phyloP scores from a whole-genome alignment of 2,113 vertebrate species.

The Zosterops hypoxanthus region DNA sequence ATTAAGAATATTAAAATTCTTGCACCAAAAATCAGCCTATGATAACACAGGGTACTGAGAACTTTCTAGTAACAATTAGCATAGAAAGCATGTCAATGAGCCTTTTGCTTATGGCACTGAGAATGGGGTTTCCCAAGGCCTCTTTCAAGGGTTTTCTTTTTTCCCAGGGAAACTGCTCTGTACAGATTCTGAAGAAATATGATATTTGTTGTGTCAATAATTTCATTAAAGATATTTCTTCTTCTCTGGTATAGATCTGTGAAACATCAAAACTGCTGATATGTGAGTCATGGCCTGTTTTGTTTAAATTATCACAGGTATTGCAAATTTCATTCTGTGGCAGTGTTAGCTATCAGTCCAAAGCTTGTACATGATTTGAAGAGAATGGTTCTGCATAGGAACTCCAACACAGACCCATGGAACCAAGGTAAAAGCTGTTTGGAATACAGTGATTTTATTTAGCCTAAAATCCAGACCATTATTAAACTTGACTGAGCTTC shows the following conservation, averaged over 20 bases:
- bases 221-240: neutral
- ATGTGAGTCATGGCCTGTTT: neutral
- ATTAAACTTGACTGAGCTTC: neutral
- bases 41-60: too few relatives aligned
- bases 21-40: too few relatives aligned
- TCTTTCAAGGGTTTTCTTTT: too few relatives aligned
- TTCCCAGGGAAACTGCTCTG: too few relatives aligned
- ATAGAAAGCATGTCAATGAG: too few relatives aligned
- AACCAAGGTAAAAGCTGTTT: neutral
- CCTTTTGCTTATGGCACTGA: too few relatives aligned
- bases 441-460: neutral
- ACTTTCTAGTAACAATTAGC: too few relatives aligned
- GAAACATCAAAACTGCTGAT: neutral
- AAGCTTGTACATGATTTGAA: neutral
- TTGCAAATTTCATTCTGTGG: neutral
- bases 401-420: neutral
- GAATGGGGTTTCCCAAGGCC: too few relatives aligned
- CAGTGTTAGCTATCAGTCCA: neutral
- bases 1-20: too few relatives aligned
- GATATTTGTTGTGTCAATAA: neutral
- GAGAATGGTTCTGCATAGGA: neutral
- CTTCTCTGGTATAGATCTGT: neutral
- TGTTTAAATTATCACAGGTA: neutral
- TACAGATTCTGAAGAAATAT: neutral
- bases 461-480: neutral